phyloP scores from a whole-genome alignment of 2,888 invertebrate species.

The Pseudococcus longispinus region DNA sequence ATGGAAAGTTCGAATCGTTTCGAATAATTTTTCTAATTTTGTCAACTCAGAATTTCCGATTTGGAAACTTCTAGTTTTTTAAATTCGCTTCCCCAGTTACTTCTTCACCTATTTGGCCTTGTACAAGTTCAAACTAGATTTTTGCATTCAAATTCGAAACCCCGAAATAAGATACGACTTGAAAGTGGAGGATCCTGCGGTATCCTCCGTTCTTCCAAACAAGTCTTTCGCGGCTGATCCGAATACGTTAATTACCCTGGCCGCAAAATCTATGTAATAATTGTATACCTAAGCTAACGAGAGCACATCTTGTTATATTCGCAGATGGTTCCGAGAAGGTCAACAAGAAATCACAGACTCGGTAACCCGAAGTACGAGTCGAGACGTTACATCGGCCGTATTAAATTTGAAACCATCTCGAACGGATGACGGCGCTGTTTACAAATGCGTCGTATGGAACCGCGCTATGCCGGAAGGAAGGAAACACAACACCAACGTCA shows the following conservation, averaged over 20 bases:
- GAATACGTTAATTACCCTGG: background rate
- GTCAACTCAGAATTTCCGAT: no score
- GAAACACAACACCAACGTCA: conserved; percentile 79
- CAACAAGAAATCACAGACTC: conserved; percentile 76
- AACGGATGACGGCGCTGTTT: conserved; percentile 84
- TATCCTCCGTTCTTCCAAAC: background rate
- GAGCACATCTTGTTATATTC: conserved; percentile 55
- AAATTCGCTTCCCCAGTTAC: no score
- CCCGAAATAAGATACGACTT: background rate
- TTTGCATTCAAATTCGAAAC: background rate
- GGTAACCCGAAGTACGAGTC: conserved; percentile 72
- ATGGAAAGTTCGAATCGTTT: no score
- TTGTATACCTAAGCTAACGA: background rate
- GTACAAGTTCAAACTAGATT: no score
- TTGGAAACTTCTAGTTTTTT: no score
- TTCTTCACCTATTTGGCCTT: no score
- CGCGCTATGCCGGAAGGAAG: conserved; percentile 83
- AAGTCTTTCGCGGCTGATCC: background rate
- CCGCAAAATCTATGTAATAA: background rate
- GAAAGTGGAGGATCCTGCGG: background rate
- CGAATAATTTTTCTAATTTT: no score
- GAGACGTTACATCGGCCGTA: conserved; percentile 78
- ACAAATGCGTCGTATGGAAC: conserved; percentile 88
- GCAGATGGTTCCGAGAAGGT: conserved; percentile 83
- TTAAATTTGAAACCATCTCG: conserved; percentile 78